Conservation (phyloP, 2,113 vertebrate species). For the Hydropotes inermis region DNA sequence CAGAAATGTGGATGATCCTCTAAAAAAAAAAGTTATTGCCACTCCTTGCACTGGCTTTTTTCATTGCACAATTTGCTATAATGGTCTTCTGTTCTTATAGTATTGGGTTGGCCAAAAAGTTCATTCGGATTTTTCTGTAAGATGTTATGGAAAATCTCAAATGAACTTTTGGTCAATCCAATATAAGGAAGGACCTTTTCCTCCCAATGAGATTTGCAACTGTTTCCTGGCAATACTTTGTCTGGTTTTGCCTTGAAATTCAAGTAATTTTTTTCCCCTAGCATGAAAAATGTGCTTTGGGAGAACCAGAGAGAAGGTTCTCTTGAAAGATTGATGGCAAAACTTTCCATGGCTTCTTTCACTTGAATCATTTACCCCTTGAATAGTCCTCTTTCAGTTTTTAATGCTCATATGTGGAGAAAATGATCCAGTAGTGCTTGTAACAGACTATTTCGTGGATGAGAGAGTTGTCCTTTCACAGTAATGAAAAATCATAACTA, state of each 20-base stretch:
- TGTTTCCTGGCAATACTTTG: background rate
- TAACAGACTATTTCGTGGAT: slow-evolving; percentile 40
- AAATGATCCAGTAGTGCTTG: background rate
- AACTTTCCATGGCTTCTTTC: slow-evolving; percentile 28
- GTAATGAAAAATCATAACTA: slow-evolving; percentile 45
- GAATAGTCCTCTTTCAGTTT: slow-evolving; percentile 26
- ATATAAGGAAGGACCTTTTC: background rate
- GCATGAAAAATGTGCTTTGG: background rate
- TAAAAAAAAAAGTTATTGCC: background rate
- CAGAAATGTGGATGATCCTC: background rate
- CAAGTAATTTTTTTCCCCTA: slow-evolving; percentile 7
- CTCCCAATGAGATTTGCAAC: background rate
- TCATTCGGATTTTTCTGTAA: fast-evolving
- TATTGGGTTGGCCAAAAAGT: background rate
- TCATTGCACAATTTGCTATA: background rate
- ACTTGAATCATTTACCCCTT: slow-evolving; percentile 47
- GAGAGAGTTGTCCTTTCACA: slow-evolving; percentile 38
- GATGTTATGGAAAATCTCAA: background rate
- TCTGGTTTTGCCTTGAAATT: slow-evolving; percentile 37
- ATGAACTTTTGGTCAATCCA: background rate
- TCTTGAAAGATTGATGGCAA: slow-evolving; percentile 39
- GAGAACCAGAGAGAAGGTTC: background rate
- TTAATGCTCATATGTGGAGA: background rate
- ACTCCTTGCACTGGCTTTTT: background rate
- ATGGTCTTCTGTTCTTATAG: background rate